Evolutionary conservation across 2,888 invertebrate genomes (phyloP).

Genomic region (Nesidiocoris tenuis): DNA sequence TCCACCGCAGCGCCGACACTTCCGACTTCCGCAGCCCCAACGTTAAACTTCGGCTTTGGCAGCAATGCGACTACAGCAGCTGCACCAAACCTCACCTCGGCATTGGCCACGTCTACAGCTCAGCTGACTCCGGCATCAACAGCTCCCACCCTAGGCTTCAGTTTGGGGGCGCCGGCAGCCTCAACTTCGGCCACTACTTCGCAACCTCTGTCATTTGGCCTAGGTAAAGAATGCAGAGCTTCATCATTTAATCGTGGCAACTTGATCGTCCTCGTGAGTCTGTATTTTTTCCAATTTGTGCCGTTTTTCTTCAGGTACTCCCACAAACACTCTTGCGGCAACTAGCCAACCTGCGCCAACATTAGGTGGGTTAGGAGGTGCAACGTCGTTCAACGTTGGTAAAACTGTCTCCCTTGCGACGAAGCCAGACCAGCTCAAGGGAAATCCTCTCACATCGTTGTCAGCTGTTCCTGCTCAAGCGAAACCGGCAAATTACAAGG

Average conservation of each 20-base stretch:
- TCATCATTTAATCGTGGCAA: no score
- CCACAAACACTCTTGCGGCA: neutral
- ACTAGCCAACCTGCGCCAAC: conserved; percentile 20
- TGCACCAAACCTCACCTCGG: conserved; percentile 1
- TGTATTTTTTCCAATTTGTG: no score
- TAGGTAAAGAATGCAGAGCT: conserved; percentile 12
- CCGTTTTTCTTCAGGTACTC: conserved; percentile 18
- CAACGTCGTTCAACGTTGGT: conserved; percentile 34
- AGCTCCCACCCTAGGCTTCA: neutral
- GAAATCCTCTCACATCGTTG: conserved; percentile 25
- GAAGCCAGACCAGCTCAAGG: conserved; percentile 32
- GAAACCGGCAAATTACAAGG: conserved; percentile 59
- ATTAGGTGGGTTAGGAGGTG: conserved; percentile 33
- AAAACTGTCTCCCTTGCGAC: conserved; percentile 44
- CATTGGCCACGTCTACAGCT: conserved; percentile 7
- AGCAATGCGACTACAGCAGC: conserved; percentile 10
- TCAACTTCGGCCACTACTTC: conserved; percentile 9
- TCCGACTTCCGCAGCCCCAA: conserved; percentile 1
- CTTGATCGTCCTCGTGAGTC: no score
- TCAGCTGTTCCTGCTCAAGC: conserved; percentile 55
- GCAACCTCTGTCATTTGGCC: conserved; percentile 14
- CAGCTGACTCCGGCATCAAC: neutral
- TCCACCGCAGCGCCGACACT: conserved; percentile 19
- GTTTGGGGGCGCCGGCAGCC: conserved; percentile 8
- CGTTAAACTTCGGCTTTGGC: conserved; percentile 26